Evolutionary conservation across 2,888 invertebrate genomes (phyloP).

Genomic region (Pristionchus arcanus): DNA sequence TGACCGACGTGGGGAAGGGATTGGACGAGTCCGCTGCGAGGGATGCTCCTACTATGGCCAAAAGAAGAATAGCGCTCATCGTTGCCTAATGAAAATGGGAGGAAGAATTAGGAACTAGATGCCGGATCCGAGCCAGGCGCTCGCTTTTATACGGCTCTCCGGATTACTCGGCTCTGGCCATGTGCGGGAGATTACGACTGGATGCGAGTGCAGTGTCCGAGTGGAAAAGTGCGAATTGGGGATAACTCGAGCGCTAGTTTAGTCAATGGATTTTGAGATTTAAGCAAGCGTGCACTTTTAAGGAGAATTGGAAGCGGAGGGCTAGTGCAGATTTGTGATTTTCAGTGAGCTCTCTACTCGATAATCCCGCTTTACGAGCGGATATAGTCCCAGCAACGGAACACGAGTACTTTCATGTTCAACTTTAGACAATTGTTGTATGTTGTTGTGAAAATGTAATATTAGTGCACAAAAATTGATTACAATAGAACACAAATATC

Average conservation of each 20-base stretch:
- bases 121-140: background rate
- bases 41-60: background rate
- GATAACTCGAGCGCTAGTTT: background rate
- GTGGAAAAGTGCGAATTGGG: constrained; percentile 22
- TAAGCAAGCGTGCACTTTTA: background rate
- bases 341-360: background rate
- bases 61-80: background rate
- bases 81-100: background rate
- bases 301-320: background rate
- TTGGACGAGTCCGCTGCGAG: background rate
- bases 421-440: too few relatives aligned
- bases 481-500: too few relatives aligned
- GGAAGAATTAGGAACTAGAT: background rate
- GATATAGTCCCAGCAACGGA: background rate
- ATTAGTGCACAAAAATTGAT: too few relatives aligned
- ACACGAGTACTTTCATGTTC: background rate
- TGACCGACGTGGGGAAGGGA: background rate
- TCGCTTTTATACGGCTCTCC: constrained; percentile 31
- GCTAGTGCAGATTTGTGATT: background rate
- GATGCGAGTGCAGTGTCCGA: background rate
- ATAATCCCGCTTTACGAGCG: background rate
- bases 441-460: background rate
- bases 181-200: background rate
- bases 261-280: background rate
- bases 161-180: constrained; percentile 14